Base-by-base conservation (phyloP, 2,888 invertebrate genomes). In the Eupithecia centaureata region DNA sequence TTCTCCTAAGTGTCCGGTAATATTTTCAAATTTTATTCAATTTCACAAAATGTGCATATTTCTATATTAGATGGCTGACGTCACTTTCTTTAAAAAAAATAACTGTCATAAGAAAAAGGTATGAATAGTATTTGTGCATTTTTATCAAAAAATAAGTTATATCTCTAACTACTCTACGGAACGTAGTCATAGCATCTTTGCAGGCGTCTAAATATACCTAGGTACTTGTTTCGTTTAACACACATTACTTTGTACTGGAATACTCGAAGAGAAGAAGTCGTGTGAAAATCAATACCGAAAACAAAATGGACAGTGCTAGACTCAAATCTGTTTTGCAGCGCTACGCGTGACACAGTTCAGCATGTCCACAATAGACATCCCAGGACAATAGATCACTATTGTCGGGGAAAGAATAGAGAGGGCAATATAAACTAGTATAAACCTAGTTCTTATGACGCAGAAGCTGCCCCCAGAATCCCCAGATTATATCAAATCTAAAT, bases 371-470 rank as follows among this genome's bases (percentile, higher is more conserved):
- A 72, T 56, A 65, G 64, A 65, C 63, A 61, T 65, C 62, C 58
- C 57, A 42, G 65, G 63, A 72, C 70, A 67, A 71, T 74, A 70
- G 57, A 12, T 33, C 60, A 32, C 65, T 61, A 65, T 74, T 74
- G 74, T 68, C 61, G 60, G 38, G 30, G 51, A 65, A 59, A 51
- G 25, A 60, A 63, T 63, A 63, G 63, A 67, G 42, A 12, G 62
- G 42, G 35, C n/a, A 54, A 65, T 63, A 63, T 61, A 67, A 42
- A 25, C 35, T 13, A 61, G 61, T 51, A 56, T 33, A 38, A 35
- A 42, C 22, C 60, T 56, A 52, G 52, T 42, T n/a, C n/a, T n/a
- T 28, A 51, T 35, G 57, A 54, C 22, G 59, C 32, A 27, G 28
- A 22, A 47, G 47, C 47, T 47, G 1, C 42, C 42, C 2, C n/a